These are phyloP conservation scores for Aethina tumida DNA, from an alignment of 1,140 invertebrate genomes.

Conservation along the genomic window DNA sequence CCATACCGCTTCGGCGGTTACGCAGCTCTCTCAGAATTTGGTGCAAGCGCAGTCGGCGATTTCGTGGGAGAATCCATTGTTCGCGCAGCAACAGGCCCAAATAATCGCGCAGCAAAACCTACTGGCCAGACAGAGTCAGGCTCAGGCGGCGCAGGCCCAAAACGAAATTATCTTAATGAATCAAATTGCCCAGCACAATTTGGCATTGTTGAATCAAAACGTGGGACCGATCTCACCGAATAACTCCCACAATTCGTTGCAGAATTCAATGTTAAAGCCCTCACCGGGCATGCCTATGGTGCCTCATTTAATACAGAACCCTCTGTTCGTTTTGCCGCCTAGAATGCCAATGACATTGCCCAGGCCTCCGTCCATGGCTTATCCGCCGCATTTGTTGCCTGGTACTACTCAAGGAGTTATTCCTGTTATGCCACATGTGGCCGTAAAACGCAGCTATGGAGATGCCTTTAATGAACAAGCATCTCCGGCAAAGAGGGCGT, in stretches of 20 bases:
- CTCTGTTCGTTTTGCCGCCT: constrained; percentile 35
- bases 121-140: constrained; percentile 31
- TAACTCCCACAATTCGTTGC: constrained; percentile 4
- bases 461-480: constrained; percentile 38
- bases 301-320: constrained; percentile 34
- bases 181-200: constrained; percentile 31
- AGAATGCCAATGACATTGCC: constrained; percentile 27
- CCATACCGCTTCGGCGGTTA: constrained; percentile 35
- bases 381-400: constrained; percentile 25
- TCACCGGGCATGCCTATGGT: constrained; percentile 17
- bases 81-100: constrained; percentile 36
- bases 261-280: constrained; percentile 14
- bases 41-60: too few relatives aligned
- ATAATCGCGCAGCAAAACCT: constrained; percentile 37
- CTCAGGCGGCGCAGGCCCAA: constrained; percentile 27
- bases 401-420: constrained; percentile 36
- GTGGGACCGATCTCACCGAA: constrained; percentile 29
- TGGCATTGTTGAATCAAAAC: constrained; percentile 28
- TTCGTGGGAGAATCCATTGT: constrained; percentile 29
- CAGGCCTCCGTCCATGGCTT: constrained; percentile 24
- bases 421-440: constrained; percentile 35
- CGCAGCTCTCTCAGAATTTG: constrained; percentile 21
- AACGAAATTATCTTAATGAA: constrained; percentile 33
- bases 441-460: constrained; percentile 36
- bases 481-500: constrained; percentile 36